A percentile compares a stretch with the other conserved stretches of the same genome.
Evolutionary conservation across 2,113 vertebrate genomes (phyloP).

Genomic region (Sapajus apella): DNA sequence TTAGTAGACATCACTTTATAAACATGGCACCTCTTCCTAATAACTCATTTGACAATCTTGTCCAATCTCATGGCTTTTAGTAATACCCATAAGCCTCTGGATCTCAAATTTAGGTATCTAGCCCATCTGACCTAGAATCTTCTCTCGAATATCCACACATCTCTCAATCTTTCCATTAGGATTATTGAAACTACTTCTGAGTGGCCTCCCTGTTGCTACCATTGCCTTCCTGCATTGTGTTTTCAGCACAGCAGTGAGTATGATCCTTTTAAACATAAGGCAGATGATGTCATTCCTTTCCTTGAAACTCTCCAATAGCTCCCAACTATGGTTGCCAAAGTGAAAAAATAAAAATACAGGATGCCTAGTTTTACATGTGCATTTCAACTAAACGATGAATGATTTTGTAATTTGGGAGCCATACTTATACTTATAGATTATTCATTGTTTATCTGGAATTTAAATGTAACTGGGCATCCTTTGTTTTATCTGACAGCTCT

Average conservation of each 20-base stretch:
- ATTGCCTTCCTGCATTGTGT: not conserved
- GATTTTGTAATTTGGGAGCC: not conserved
- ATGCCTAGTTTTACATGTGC: not conserved
- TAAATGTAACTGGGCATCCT: not conserved
- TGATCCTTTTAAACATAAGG: not conserved
- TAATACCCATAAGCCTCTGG: not conserved
- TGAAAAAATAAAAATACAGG: not conserved
- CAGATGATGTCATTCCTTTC: not conserved
- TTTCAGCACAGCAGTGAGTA: not conserved
- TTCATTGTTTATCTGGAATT: not conserved
- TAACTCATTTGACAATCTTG: not conserved
- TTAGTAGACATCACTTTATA: not conserved
- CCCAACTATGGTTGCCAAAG: not conserved
- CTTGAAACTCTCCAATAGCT: not conserved
- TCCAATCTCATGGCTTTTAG: not conserved
- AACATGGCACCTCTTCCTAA: not conserved
- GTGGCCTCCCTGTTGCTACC: not conserved
- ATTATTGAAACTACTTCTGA: not conserved
- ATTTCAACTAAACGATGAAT: not conserved
- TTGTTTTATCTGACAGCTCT: not conserved
- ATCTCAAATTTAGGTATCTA: not conserved
- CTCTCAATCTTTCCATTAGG: not conserved
- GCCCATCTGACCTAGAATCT: not conserved
- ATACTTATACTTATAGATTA: not conserved
- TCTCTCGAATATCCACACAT: not conserved